Conservation (phyloP, 2,888 invertebrate genomes). For the Drosophila anomelani region DNA sequence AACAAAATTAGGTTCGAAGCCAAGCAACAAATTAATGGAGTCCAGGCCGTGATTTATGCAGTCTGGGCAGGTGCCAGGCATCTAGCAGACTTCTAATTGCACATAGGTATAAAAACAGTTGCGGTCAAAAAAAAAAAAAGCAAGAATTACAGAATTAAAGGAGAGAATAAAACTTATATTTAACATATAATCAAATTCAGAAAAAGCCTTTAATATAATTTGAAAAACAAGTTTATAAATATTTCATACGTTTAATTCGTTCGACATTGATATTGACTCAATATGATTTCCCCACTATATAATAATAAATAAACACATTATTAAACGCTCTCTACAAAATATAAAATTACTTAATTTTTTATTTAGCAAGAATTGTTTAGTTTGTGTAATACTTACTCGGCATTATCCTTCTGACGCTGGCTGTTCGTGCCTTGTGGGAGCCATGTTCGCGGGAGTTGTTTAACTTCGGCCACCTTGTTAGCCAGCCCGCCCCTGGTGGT, state of each 20-base stretch:
- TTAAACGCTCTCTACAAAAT: background rate
- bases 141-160: no score
- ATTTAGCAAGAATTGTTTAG: background rate
- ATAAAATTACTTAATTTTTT: background rate
- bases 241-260: background rate
- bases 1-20: conserved; percentile 49
- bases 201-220: no score
- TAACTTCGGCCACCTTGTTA: conserved; percentile 25
- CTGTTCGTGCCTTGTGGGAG: background rate
- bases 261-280: background rate
- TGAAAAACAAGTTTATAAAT: background rate
- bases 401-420: background rate
- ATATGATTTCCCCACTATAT: background rate
- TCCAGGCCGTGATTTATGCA: conserved; percentile 59
- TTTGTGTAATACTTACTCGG: background rate
- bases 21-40: conserved; percentile 64
- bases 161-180: background rate
- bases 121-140: background rate
- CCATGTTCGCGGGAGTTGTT: conserved; percentile 3
- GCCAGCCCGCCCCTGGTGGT: conserved; percentile 41
- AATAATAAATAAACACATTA: background rate
- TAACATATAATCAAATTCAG: background rate
- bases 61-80: conserved; percentile 49
- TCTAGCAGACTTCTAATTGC: conserved; percentile 21
- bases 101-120: conserved; percentile 5